Conservation (phyloP, 2,888 invertebrate species). For the Marasmarcha lunaedactyla region DNA sequence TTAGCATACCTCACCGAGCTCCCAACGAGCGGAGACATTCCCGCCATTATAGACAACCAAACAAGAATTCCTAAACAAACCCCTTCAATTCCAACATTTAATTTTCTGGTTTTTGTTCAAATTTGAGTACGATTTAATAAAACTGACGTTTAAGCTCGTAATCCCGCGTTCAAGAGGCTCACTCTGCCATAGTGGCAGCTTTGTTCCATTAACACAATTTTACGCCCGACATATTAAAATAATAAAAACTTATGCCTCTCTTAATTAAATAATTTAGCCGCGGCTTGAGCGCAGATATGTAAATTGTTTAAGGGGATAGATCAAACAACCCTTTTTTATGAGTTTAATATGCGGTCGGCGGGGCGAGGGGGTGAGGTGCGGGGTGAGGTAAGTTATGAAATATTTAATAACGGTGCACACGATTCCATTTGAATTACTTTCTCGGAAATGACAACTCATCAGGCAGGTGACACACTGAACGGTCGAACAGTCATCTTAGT, state of each 20-base stretch:
- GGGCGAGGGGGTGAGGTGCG: conserved; percentile 24
- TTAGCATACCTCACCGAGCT: too few relatives aligned
- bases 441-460: conserved; percentile 65
- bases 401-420: conserved; percentile 71
- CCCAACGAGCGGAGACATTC: too few relatives aligned
- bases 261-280: conserved; percentile 72
- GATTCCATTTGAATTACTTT: conserved; percentile 71
- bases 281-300: conserved; percentile 68
- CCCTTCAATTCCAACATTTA: neutral
- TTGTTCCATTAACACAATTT: conserved; percentile 69
- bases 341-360: conserved; percentile 69
- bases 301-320: conserved; percentile 73
- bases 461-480: conserved; percentile 43
- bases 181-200: conserved; percentile 23
- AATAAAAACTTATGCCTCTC: conserved; percentile 73
- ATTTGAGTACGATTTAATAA: neutral
- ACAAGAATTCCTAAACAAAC: too few relatives aligned
- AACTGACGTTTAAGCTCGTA: conserved; percentile 39
- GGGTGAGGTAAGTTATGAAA: conserved; percentile 66
- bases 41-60: too few relatives aligned
- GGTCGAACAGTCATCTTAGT: conserved; percentile 16
- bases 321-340: conserved; percentile 73
- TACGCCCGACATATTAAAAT: conserved; percentile 69
- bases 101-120: too few relatives aligned
- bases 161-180: conserved; percentile 25